Conservation (phyloP, 2,113 vertebrate genomes). For the Phrynosoma blainvillii region DNA sequence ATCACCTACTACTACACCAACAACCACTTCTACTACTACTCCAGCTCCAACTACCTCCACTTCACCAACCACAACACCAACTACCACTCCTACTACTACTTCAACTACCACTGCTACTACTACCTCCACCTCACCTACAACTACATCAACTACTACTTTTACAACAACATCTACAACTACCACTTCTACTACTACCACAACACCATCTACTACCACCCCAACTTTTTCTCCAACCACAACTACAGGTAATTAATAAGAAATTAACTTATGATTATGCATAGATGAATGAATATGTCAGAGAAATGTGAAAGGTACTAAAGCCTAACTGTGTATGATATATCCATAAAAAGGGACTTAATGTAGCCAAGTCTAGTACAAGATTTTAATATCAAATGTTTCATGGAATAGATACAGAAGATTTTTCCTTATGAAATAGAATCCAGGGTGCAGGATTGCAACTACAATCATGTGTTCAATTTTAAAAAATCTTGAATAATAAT, state of each 20-base stretch:
- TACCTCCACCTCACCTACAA: background rate
- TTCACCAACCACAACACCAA: background rate
- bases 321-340: too few species aligned
- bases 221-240: background rate
- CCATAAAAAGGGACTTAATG: too few species aligned
- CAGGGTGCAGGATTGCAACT: too few species aligned
- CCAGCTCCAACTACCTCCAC: background rate
- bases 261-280: background rate
- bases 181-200: background rate
- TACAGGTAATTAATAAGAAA: background rate
- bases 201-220: background rate
- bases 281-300: too few species aligned
- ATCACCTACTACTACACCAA: background rate
- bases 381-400: too few species aligned
- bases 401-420: too few species aligned
- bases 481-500: too few species aligned
- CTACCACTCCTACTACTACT: background rate
- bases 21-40: background rate
- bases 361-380: too few species aligned
- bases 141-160: background rate
- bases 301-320: too few species aligned
- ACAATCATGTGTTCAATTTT: too few species aligned
- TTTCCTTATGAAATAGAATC: too few species aligned
- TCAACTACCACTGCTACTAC: background rate
- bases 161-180: rapidly evolving